phyloP scores from a whole-genome alignment of 2,888 invertebrate genomes.

The Anorthoa munda region DNA sequence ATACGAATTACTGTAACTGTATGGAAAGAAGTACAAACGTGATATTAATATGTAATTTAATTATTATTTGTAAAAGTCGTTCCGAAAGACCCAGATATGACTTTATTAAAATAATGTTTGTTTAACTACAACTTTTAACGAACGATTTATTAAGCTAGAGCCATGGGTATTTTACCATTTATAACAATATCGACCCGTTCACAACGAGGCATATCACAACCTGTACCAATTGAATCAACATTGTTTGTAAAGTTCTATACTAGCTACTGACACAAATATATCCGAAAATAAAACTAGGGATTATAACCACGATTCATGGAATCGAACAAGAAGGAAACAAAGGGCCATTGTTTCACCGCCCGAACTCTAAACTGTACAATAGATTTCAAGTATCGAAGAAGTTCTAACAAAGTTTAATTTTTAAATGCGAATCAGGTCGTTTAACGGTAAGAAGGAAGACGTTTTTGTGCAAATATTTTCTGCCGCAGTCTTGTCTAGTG shows the following conservation, averaged over 20 bases:
- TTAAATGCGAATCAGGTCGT: slow-evolving; percentile 88
- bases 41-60: slow-evolving; percentile 83
- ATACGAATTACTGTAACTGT: slow-evolving; percentile 80
- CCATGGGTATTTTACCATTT: slow-evolving; percentile 90
- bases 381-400: slow-evolving; percentile 88
- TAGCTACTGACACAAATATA: slow-evolving; percentile 90
- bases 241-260: slow-evolving; percentile 91
- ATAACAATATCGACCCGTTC: slow-evolving; percentile 91
- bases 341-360: slow-evolving; percentile 86
- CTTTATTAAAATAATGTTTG: slow-evolving; percentile 89
- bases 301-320: slow-evolving; percentile 90
- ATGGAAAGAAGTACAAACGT: slow-evolving; percentile 87
- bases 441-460: slow-evolving; percentile 90
- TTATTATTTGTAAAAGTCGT: slow-evolving; percentile 88
- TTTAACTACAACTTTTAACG: slow-evolving; percentile 90
- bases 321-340: slow-evolving; percentile 89
- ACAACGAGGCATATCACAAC: slow-evolving; percentile 91
- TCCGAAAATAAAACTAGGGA: slow-evolving; percentile 90
- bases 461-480: slow-evolving; percentile 89
- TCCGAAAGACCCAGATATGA: slow-evolving; percentile 87
- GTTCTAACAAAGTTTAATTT: slow-evolving; percentile 88
- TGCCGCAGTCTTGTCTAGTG: slow-evolving; percentile 73
- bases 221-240: slow-evolving; percentile 91
- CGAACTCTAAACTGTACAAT: slow-evolving; percentile 89
- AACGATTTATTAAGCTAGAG: slow-evolving; percentile 90